phyloP scores from a whole-genome alignment of 2,888 invertebrate genomes.

The Alloscopus bannaensis region DNA sequence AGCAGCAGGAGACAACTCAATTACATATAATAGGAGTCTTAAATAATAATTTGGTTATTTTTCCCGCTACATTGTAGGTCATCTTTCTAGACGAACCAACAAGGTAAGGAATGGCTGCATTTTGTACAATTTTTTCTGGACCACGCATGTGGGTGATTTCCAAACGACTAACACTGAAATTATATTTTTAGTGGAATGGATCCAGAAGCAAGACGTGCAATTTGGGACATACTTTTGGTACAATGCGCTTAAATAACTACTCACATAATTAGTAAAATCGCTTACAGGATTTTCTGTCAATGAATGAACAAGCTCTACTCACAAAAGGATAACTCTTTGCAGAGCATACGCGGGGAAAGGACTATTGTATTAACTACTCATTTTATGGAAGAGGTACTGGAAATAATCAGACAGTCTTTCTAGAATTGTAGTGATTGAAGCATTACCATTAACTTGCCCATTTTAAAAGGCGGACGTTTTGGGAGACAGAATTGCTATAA shows the following conservation, averaged over 20 bases:
- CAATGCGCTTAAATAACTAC: neutral
- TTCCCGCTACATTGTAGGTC: too few relatives aligned
- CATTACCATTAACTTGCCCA: too few relatives aligned
- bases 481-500: constrained; percentile 92
- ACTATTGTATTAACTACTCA: constrained; percentile 94
- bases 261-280: too few relatives aligned
- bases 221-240: constrained; percentile 74
- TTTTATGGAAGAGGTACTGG: constrained; percentile 94
- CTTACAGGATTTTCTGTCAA: too few relatives aligned
- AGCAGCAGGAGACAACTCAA: too few relatives aligned
- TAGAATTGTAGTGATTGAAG: too few relatives aligned
- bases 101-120: constrained; percentile 66
- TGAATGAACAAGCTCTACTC: too few relatives aligned
- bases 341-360: constrained; percentile 82
- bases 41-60: constrained; percentile 1
- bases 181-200: constrained; percentile 76
- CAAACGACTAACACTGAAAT: too few relatives aligned
- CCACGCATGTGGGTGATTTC: neutral
- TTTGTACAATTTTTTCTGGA: constrained; percentile 2
- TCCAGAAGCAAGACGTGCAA: constrained; percentile 77
- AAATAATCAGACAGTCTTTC: too few relatives aligned
- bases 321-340: too few relatives aligned
- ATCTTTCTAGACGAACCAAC: constrained; percentile 79
- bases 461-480: constrained; percentile 89
- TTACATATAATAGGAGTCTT: neutral